Base-by-base conservation (phyloP, 2,888 invertebrate genomes). In the Mamestra brassicae region DNA sequence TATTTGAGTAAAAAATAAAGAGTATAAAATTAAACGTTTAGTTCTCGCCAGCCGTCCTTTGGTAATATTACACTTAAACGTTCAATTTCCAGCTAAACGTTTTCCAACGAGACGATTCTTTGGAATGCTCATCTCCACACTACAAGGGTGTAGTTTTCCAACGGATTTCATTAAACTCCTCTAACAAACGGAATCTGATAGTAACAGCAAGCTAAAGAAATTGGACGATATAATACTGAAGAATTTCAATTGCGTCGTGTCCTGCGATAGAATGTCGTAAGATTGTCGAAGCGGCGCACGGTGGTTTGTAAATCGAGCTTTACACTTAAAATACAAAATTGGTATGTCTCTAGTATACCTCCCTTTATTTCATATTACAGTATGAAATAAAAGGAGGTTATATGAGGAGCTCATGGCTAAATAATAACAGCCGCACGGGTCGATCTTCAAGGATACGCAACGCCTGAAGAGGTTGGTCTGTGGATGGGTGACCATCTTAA, bases 191-290 rank as follows among this genome's bases (percentile, higher is more conserved):
- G 34, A 42, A 72, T 50, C 13, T 34, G n/a, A 45, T 42, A 47
- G 42, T 38, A 50, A 26, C 34, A 36, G n/a, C 34, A 4, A 13
- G 17, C 5, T 36, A 38, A 55, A 45, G 1, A 72, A 55, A 71
- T 54, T 55, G n/a, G 38, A 71, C 13, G 13, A 26, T 47, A 3
- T 36, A 45, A 45, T 34, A 34, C 52, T 34, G 17, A 47, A 34
- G 60, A 50, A 71, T 78, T 71, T 61, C 47, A 61, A 61, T 42
- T 26, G 38, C 13, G 11, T 60, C 34, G 61, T 34, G 17, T 47
- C 45, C n/a, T 45, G 0, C 13, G n/a, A 45, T 47, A 15, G 68
- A 47, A 68, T 58, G 67, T 47, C 13, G 42, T 26, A 26, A 26
- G 26, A 26, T 26, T 26, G 26, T 38, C 38, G 38, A 38, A 5